Base-by-base conservation (phyloP, 2,113 vertebrate genomes). In the Stercorarius parasiticus region DNA sequence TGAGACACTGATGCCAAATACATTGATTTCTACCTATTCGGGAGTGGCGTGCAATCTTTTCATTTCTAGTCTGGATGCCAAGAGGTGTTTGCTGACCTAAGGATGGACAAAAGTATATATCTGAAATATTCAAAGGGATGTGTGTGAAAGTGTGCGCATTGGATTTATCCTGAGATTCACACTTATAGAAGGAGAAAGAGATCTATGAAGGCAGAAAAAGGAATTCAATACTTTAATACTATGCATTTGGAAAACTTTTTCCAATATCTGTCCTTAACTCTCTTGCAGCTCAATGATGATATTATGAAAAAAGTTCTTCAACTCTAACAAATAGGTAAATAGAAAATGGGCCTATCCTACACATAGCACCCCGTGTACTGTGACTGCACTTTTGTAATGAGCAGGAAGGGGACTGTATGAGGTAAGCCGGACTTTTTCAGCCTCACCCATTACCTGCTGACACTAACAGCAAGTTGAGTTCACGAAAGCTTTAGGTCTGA, bases 361-460 rank as follows among this genome's bases (percentile, higher is more conserved):
- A 14, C 15, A 22, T 1, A 66, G 34, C 21, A 49, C 13, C 22
- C 10, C 0, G 1, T 29, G 9, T 40, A 10, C 36, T 40, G 13
- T 30, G n/a, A 66, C 70, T 32, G 47, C 4, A 5, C 4, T 14
- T 79, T 55, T 34, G 11, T 58, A 36, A n/a, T 3, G 36, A 43
- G n/a, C 36, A 66, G 38, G 29, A 61, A 71, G 56, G 5, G 47
- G 12, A 32, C 6, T 82, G 10, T 17, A 53, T 32, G 10, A 76
- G 17, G 4, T 21, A 50, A 78, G 4, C 3, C 26, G n/a, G 42
- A 32, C 20, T 71, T 82, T 15, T 2, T 80, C 50, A 81, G 25
- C 36, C 21, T 49, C 25, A 45, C 11, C 58, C 5, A 1, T 3
- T 82, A 23, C 9, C 23, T 50, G 15, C 12, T 67, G 94, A 36